Conservation (phyloP, 2,113 vertebrate genomes). For the Gadus macrocephalus region DNA sequence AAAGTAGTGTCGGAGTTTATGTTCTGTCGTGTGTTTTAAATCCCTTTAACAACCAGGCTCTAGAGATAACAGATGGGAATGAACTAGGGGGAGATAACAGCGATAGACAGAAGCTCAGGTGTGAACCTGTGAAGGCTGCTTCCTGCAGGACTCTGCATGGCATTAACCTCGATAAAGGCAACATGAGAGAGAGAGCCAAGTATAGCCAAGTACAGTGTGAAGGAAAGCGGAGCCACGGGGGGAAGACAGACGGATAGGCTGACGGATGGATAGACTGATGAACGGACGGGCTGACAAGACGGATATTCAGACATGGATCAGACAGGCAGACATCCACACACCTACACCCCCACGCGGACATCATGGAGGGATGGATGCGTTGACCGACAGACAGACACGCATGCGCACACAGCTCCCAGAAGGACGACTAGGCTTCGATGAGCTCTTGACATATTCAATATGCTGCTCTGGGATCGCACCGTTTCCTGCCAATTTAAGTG, state of each 20-base stretch:
- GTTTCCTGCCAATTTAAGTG: conserved; percentile 35
- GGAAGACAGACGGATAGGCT: neutral
- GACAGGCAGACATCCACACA: too few species aligned
- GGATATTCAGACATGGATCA: too few species aligned
- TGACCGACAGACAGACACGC: too few species aligned
- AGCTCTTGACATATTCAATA: conserved; percentile 38
- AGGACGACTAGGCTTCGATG: neutral
- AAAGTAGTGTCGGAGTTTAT: too few species aligned
- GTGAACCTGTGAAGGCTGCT: neutral
- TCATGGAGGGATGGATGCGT: too few species aligned
- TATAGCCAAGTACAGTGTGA: neutral
- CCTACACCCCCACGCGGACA: too few species aligned
- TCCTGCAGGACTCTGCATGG: too few species aligned
- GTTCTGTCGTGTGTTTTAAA: too few species aligned
- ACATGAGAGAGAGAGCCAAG: neutral
- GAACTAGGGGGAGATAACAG: neutral
- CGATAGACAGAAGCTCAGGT: neutral
- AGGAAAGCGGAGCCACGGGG: neutral
- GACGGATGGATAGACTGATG: neutral
- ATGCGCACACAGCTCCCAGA: neutral
- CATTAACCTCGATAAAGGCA: neutral
- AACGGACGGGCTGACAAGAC: too few species aligned
- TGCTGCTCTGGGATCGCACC: conserved; percentile 29
- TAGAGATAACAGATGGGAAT: too few species aligned
- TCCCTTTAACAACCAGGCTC: too few species aligned